Evolutionary conservation across 2,888 invertebrate genomes (phyloP).

Genomic region (Nomada flava): DNA sequence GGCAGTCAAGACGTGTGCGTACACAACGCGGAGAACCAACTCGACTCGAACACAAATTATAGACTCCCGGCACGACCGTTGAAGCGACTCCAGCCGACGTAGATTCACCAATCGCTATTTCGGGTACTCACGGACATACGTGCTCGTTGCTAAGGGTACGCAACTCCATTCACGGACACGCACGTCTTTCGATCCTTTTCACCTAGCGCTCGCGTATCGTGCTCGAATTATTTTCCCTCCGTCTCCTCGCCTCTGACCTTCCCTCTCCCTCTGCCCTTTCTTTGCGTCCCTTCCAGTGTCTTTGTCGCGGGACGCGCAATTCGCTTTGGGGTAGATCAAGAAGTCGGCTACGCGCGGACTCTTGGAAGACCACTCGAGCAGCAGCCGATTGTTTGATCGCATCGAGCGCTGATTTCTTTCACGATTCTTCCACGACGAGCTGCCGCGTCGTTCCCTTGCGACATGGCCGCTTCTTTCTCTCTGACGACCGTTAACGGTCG

Average conservation of each 20-base stretch:
- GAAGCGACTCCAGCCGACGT: constrained; percentile 69
- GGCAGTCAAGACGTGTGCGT: constrained; percentile 72
- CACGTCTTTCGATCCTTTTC: constrained; percentile 76
- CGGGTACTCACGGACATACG: constrained; percentile 59
- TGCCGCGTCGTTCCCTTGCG: constrained; percentile 1
- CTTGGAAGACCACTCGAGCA: constrained; percentile 75
- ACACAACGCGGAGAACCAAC: constrained; percentile 61
- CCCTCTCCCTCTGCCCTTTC: constrained; percentile 20
- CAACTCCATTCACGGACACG: constrained; percentile 73
- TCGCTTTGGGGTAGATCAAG: constrained; percentile 80
- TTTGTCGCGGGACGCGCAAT: constrained; percentile 70
- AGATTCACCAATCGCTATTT: constrained; percentile 68
- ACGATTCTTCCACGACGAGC: constrained; percentile 60
- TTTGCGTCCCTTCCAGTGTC: constrained; percentile 37
- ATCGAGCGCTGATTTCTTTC: constrained; percentile 77
- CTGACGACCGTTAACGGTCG: constrained; percentile 75
- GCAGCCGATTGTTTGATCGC: constrained; percentile 79
- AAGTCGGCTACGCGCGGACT: constrained; percentile 72
- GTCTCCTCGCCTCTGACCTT: background rate
- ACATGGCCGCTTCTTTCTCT: constrained; percentile 36
- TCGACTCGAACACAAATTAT: constrained; percentile 81
- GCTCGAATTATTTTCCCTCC: constrained; percentile 44
- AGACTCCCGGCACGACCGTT: constrained; percentile 82
- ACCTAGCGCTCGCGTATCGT: constrained; percentile 56
- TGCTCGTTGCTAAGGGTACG: constrained; percentile 53